Conservation (phyloP, 2,113 vertebrate genomes). For the Carassius carassius region DNA sequence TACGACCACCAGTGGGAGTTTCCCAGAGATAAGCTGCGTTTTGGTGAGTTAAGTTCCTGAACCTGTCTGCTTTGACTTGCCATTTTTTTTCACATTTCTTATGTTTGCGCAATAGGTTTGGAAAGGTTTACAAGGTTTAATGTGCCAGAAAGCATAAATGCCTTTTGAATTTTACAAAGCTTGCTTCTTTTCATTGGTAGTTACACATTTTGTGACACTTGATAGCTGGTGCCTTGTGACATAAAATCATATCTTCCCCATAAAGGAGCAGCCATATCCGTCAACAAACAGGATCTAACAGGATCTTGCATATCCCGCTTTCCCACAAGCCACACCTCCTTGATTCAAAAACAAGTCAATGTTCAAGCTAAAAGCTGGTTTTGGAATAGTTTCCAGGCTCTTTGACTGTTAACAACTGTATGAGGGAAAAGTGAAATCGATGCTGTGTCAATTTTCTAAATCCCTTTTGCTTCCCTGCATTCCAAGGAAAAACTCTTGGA, state of each 20-base stretch:
- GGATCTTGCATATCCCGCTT: conserved; percentile 29
- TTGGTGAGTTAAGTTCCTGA: conserved; percentile 80
- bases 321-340: conserved; percentile 8
- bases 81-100: not conserved
- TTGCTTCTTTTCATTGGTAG: not conserved
- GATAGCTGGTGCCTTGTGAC: not conserved
- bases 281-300: conserved; percentile 38
- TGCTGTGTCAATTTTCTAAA: not conserved
- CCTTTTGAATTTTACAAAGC: no score
- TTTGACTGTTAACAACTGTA: not conserved
- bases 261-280: conserved; percentile 20
- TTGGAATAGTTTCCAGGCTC: not conserved
- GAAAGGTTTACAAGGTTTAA: not conserved
- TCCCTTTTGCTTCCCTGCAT: conserved; percentile 30
- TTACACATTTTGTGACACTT: not conserved
- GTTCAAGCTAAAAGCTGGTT: not conserved
- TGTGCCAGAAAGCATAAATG: not conserved
- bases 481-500: conserved; percentile 91
- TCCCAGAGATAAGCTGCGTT: conserved; percentile 92
- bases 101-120: not conserved
- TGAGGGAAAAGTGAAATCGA: not conserved
- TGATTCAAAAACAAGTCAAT: conserved; percentile 1
- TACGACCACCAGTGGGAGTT: conserved; percentile 98
- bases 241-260: not conserved
- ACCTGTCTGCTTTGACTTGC: not conserved